Percentiles rank a stretch among this genome's conserved stretches.
Conservation (phyloP, 2,797 vertebrate genomes). For the Nothura maculosa region DNA sequence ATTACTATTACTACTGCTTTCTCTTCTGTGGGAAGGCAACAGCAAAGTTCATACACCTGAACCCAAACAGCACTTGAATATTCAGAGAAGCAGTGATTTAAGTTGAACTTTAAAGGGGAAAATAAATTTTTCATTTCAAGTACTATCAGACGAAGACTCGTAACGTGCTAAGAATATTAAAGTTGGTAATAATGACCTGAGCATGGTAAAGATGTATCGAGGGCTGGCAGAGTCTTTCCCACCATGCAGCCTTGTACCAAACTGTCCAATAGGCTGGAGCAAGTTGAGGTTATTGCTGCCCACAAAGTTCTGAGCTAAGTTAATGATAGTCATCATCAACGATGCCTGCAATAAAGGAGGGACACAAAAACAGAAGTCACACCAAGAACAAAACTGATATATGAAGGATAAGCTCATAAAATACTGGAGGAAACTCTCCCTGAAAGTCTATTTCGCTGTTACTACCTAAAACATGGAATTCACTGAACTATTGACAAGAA, state of each 20-base stretch:
- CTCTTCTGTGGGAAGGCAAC: not conserved
- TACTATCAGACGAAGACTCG: not conserved
- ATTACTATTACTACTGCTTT: not conserved
- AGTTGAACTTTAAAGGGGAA: not conserved
- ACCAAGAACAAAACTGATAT: not conserved
- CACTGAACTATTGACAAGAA: not conserved
- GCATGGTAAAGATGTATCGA: conserved; percentile 99
- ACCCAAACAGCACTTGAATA: not conserved
- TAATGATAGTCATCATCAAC: conserved; percentile 97
- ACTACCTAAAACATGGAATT: not conserved
- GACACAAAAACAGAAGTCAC: not conserved
- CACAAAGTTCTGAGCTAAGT: conserved; percentile 97
- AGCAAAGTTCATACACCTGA: not conserved
- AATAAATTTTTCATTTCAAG: not conserved
- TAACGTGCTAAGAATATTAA: not conserved
- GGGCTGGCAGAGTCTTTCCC: conserved; percentile 98
- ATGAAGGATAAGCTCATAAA: not conserved
- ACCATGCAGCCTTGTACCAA: conserved; percentile 95
- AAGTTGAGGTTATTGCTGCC: conserved; percentile 98
- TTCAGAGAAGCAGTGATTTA: not conserved
- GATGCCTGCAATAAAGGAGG: conserved; percentile 81
- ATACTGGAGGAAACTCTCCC: not conserved
- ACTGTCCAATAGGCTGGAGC: conserved; percentile 95
- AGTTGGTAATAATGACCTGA: conserved; percentile 84
- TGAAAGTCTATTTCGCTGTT: not conserved